A percentile compares a stretch with the other conserved stretches of the same genome.
These are phyloP conservation scores for Heteropelma amictum DNA, from an alignment of 2,888 invertebrate species.

Conservation along the genomic window DNA sequence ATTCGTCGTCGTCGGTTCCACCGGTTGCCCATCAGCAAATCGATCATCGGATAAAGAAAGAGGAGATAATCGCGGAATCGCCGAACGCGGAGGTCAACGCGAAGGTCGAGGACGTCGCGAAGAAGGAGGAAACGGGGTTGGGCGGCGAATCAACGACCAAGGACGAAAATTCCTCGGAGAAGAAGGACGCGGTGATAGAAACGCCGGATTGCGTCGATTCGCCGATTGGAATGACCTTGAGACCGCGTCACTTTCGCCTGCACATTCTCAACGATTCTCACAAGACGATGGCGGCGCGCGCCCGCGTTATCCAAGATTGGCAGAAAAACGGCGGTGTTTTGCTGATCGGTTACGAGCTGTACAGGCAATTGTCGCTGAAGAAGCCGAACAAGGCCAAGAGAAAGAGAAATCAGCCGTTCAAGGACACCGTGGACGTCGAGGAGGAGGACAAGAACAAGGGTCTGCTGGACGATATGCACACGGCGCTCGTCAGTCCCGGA, in stretches of 20 bases:
- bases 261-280: conserved; percentile 96
- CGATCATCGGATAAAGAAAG: conserved; percentile 67
- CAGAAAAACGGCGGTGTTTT: conserved; percentile 92
- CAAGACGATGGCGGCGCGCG: conserved; percentile 92
- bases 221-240: conserved; percentile 71
- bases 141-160: conserved; percentile 47
- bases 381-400: conserved; percentile 83
- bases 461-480: conserved; percentile 90
- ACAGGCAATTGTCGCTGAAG: conserved; percentile 91
- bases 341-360: conserved; percentile 98
- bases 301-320: conserved; percentile 94
- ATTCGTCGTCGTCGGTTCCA: conserved; percentile 20
- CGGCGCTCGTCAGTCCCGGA: conserved; percentile 92
- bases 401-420: conserved; percentile 78
- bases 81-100: conserved; percentile 62
- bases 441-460: conserved; percentile 84
- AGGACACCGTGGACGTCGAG: conserved; percentile 79
- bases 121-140: too few species aligned
- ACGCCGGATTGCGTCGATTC: conserved; percentile 73
- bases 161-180: conserved; percentile 63
- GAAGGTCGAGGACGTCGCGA: conserved; percentile 61
- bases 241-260: conserved; percentile 90
- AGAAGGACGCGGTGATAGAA: conserved; percentile 66
- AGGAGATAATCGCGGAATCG: conserved; percentile 55
- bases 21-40: conserved; percentile 47